phyloP scores from a whole-genome alignment of 2,797 vertebrate genomes.

The Apogon hyalosoma region DNA sequence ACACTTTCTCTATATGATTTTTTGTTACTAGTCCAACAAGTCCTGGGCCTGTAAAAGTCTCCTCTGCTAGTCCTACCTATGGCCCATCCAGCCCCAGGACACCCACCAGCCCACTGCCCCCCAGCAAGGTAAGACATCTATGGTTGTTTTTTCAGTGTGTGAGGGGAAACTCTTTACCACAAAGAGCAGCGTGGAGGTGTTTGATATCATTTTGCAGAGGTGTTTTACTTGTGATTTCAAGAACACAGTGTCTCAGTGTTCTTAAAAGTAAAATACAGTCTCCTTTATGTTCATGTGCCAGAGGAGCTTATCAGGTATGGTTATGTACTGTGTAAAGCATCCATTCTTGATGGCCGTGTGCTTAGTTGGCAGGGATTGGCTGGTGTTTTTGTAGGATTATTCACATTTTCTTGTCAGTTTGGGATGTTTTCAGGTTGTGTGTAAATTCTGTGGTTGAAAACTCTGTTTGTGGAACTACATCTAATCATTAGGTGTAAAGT shows the following conservation, averaged over 20 bases:
- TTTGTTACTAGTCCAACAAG: constrained; percentile 59
- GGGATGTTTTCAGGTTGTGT: not conserved
- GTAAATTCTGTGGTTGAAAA: not conserved
- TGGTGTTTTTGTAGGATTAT: not conserved
- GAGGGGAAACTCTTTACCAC: not conserved
- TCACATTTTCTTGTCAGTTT: not conserved
- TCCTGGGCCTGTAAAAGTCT: constrained; percentile 39
- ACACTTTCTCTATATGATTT: constrained; percentile 25
- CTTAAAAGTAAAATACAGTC: not conserved
- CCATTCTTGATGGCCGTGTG: not conserved
- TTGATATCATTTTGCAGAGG: not conserved
- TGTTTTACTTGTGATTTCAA: too few species aligned
- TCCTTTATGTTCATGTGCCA: not conserved
- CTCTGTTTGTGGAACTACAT: not conserved
- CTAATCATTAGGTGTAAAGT: not conserved
- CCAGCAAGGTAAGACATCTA: constrained; percentile 67
- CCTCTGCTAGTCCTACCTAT: constrained; percentile 22
- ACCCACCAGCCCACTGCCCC: constrained; percentile 37
- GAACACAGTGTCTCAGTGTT: too few species aligned
- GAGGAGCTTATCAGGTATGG: not conserved
- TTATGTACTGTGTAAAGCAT: not conserved
- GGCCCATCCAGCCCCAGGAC: constrained; percentile 40
- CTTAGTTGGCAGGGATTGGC: not conserved
- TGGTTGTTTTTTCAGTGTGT: constrained; percentile 6
- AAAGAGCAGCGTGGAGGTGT: not conserved